Evolutionary conservation across 2,888 invertebrate species (phyloP), one percentile per base, ranked within the genome.

Genomic region (Podabrus alpinus): DNA sequence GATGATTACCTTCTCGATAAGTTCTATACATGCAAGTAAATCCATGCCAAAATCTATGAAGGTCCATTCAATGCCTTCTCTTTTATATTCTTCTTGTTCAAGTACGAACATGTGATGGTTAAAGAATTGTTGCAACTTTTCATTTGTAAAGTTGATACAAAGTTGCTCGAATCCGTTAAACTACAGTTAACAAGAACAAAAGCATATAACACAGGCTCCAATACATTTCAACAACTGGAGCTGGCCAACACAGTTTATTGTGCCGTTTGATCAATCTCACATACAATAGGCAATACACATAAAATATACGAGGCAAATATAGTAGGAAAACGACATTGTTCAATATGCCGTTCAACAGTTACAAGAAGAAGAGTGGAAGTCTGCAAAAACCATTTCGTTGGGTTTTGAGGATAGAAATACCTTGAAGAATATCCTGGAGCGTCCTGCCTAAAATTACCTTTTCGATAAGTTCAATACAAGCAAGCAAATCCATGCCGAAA

Each of bases 401-500:
- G 62, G 3, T 16, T 64, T 64, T 64, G 11, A 7, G 61, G 61
- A 61, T 45, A 15, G 61, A 17, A 61, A 61, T 61, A 45, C 61
- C 61, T 61, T 17, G 61, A 16, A 13, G 17, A 17, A n/a, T 25
- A 59, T 24, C 24, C 3, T 3, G n/a, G 24, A 1, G n/a, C 7
- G n/a, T 45, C 45, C 45, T 64, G 62, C 62, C 62, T 64, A 64
- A 61, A 69, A 73, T 90, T 94, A 95, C 94, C 95, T 96, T 96
- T 90, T 96, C 96, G 87, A 96, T 95, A 85, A 98, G 91, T 89
- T 97, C 97, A 90, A 97, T 97, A 92, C 97, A 97, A 88, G 96
- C 95, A 86, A 94, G 92, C 89, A 97, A 92, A 89, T 97, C 97
- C 94, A 97, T 95, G 89, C 97, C 97, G 89, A 97, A 97, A 92